phyloP scores from a whole-genome alignment of 2,113 vertebrate genomes.

The Phalacrocorax carbo region DNA sequence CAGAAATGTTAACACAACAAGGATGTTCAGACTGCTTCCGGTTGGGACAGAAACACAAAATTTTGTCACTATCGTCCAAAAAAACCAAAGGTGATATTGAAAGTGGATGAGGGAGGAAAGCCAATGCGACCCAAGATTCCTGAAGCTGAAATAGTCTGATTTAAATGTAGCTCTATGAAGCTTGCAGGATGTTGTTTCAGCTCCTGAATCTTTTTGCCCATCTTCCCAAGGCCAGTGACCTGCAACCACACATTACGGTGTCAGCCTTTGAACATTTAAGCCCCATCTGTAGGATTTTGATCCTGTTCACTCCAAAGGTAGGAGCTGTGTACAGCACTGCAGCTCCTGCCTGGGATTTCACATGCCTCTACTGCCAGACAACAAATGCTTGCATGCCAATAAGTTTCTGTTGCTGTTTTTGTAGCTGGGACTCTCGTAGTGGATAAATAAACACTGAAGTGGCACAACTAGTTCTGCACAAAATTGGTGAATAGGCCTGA shows the following conservation, averaged over 20 bases:
- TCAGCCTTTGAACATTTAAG: not conserved
- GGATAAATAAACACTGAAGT: constrained; percentile 28
- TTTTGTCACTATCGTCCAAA: not conserved
- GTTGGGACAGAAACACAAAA: not conserved
- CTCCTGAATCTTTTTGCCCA: not conserved
- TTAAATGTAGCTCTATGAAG: not conserved
- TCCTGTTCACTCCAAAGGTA: not conserved
- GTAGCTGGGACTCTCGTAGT: not conserved
- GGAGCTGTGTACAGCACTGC: not conserved
- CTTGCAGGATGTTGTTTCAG: not conserved
- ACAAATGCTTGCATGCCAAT: not conserved
- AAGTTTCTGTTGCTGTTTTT: not conserved
- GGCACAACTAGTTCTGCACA: constrained; percentile 14
- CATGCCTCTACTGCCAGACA: not conserved
- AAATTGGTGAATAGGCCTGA: not conserved
- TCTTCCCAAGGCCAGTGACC: not conserved
- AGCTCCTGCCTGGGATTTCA: not conserved
- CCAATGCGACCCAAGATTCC: not conserved
- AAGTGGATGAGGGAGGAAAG: not conserved
- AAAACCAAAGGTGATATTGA: not conserved
- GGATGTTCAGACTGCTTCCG: not conserved
- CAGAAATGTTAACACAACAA: not conserved
- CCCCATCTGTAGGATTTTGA: not conserved
- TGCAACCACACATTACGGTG: not conserved
- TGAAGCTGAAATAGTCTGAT: not conserved